These are phyloP conservation scores for Hemaris fuciformis DNA, from an alignment of 2,888 invertebrate species.

Conservation along the genomic window DNA sequence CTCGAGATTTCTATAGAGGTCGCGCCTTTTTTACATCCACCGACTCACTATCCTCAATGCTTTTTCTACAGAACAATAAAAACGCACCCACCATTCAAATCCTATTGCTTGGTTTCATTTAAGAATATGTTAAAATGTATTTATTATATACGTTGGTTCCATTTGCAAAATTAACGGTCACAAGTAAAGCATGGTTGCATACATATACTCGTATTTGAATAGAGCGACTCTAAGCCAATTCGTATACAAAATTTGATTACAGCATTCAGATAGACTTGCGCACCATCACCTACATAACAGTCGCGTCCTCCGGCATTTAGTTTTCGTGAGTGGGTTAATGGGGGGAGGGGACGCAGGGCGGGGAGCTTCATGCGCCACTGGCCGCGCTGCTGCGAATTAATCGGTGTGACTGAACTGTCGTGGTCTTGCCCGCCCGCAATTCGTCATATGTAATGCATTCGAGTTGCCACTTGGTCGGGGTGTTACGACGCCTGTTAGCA, in stretches of 20 bases:
- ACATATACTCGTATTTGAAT: too few species aligned
- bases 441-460: slow-evolving; percentile 47
- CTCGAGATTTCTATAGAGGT: too few species aligned
- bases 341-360: slow-evolving; percentile 24
- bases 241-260: background rate
- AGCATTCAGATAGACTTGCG: background rate
- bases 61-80: too few species aligned
- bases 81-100: too few species aligned
- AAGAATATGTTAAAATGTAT: too few species aligned
- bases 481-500: slow-evolving; percentile 20
- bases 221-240: background rate
- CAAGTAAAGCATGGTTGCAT: too few species aligned
- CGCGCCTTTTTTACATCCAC: too few species aligned
- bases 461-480: slow-evolving; percentile 41
- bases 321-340: slow-evolving; percentile 25
- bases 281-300: background rate
- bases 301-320: slow-evolving; percentile 16
- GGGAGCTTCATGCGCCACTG: slow-evolving; percentile 35
- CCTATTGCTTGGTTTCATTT: too few species aligned
- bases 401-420: slow-evolving; percentile 52
- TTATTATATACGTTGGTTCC: too few species aligned
- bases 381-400: slow-evolving; percentile 33
- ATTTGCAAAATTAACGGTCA: too few species aligned
- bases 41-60: too few species aligned
- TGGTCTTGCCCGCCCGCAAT: slow-evolving; percentile 41